phyloP scores from a whole-genome alignment of 2,797 vertebrate genomes.

The Cottoperca gobio region DNA sequence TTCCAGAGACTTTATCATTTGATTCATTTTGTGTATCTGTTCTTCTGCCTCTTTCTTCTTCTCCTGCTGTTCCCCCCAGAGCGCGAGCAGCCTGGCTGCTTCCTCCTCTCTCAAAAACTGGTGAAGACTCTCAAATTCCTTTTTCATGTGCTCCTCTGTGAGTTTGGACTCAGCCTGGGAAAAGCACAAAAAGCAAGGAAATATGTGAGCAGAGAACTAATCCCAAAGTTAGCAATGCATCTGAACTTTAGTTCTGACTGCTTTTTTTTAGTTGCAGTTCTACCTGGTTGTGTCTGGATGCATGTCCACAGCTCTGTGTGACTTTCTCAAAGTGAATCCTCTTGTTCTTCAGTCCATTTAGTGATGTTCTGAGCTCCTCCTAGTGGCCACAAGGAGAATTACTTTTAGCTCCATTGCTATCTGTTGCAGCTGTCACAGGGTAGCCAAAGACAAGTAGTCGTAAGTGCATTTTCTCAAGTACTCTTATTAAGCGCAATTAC shows the following conservation, averaged over 20 bases:
- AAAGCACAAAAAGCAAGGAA: not conserved
- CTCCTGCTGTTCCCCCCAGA: slow-evolving; percentile 65
- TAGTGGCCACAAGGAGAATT: slow-evolving; percentile 37
- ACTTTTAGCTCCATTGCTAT: not conserved
- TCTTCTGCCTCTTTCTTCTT: slow-evolving; percentile 45
- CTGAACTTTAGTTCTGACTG: not conserved
- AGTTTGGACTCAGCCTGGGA: slow-evolving; percentile 42
- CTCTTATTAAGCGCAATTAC: not conserved
- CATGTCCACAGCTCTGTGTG: slow-evolving; percentile 26
- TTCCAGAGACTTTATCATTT: slow-evolving; percentile 45
- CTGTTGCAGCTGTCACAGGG: not conserved
- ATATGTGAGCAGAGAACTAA: not conserved
- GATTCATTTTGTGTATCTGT: slow-evolving; percentile 29
- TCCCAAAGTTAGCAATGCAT: not conserved
- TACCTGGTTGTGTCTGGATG: slow-evolving; percentile 43
- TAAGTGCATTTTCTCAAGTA: not conserved
- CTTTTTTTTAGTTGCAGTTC: not conserved
- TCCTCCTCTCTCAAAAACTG: slow-evolving; percentile 78
- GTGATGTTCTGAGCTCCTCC: slow-evolving; percentile 54
- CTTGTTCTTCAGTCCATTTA: slow-evolving; percentile 34
- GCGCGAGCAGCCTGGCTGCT: slow-evolving; percentile 54
- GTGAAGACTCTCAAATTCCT: slow-evolving; percentile 80
- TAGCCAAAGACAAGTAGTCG: not conserved
- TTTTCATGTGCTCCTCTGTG: slow-evolving; percentile 49
- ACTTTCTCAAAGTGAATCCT: slow-evolving; percentile 16